Evolutionary conservation across 2,113 vertebrate genomes (phyloP).

Genomic region (Hyla sarda): DNA sequence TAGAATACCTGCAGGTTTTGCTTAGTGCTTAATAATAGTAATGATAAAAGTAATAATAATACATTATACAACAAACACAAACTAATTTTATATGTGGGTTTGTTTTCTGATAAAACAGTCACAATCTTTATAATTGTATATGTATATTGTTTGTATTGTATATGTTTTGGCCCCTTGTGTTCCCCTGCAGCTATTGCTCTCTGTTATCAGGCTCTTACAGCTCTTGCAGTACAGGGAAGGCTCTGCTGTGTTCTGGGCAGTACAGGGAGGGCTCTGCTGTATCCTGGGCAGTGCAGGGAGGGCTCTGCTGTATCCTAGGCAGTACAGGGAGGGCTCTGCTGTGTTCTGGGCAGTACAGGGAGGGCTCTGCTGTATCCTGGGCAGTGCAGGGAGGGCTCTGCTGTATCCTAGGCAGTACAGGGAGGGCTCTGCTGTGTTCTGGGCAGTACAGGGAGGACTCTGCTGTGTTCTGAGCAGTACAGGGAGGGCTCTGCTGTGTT

Average conservation of each 20-base stretch:
- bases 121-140: too few species aligned
- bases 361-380: neutral
- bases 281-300: slow-evolving; percentile 46
- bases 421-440: neutral
- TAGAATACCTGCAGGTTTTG: too few species aligned
- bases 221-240: too few species aligned
- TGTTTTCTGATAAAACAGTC: too few species aligned
- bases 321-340: slow-evolving; percentile 38
- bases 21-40: too few species aligned
- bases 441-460: slow-evolving; percentile 45
- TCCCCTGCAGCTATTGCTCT: neutral
- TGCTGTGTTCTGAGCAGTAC: slow-evolving; percentile 27
- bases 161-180: too few species aligned
- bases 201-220: neutral
- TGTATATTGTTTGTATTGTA: too few species aligned
- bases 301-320: neutral
- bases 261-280: slow-evolving; percentile 15
- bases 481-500: slow-evolving; percentile 1
- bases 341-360: slow-evolving; percentile 44
- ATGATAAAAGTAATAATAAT: too few species aligned
- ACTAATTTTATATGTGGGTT: too few species aligned
- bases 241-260: slow-evolving; percentile 14
- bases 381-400: slow-evolving; percentile 44
- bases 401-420: slow-evolving; percentile 34
- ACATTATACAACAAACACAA: too few species aligned